Evolutionary conservation across 2,113 vertebrate species (phyloP).

Genomic region (Gasterosteus aculeatus): DNA sequence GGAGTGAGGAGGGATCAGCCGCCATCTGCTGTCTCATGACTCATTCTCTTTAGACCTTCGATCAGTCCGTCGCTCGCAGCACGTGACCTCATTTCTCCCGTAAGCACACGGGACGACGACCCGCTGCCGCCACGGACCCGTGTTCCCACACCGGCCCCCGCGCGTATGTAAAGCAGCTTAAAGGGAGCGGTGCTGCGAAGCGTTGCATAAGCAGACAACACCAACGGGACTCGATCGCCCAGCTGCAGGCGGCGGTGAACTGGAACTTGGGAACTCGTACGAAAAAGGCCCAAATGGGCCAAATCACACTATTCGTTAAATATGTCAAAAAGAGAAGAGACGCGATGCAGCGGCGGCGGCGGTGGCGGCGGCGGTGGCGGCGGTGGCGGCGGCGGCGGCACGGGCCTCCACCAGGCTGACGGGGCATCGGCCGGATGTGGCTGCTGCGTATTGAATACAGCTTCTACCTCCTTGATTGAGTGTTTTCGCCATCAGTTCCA

Average conservation of each 20-base stretch:
- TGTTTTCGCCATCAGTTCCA: background rate
- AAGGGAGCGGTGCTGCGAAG: background rate
- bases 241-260: no score
- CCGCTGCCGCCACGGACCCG: conserved; percentile 1
- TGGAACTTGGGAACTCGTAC: no score
- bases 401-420: conserved; percentile 25
- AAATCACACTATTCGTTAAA: no score
- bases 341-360: background rate
- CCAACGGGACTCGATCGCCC: no score
- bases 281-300: no score
- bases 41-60: conserved; percentile 50
- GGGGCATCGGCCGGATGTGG: conserved; percentile 15
- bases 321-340: no score
- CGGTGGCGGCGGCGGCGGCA: no score
- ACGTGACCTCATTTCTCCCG: conserved; percentile 40
- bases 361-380: no score
- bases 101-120: background rate
- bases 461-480: background rate
- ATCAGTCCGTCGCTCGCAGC: conserved; percentile 29
- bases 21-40: conserved; percentile 44
- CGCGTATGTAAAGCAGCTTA: background rate
- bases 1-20: conserved; percentile 34
- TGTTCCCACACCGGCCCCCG: background rate
- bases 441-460: background rate
- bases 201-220: no score